These are phyloP conservation scores for Brachionus asplanchnoidis DNA, from an alignment of 1,140 invertebrate genomes.

Conservation along the genomic window DNA sequence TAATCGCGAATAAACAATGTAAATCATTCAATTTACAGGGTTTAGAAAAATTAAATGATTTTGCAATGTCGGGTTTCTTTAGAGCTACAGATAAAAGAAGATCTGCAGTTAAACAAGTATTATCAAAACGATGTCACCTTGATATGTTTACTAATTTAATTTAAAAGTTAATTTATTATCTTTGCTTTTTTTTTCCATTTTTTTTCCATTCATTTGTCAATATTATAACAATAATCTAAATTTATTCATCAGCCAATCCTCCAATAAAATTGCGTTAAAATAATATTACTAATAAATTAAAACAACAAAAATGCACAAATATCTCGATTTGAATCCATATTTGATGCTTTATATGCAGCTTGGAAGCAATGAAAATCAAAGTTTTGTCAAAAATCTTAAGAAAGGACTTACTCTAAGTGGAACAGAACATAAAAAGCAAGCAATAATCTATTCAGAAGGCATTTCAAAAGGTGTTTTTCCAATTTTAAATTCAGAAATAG, in stretches of 20 bases:
- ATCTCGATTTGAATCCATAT: background rate
- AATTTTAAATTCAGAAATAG: background rate
- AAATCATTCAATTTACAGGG: too few species aligned
- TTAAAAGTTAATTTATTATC: background rate
- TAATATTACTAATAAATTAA: background rate
- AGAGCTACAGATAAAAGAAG: background rate
- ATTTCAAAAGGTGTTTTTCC: background rate
- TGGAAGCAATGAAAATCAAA: background rate
- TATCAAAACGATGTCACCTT: background rate
- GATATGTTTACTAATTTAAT: background rate
- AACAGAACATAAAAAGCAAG: background rate
- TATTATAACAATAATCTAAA: too few species aligned
- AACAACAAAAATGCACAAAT: background rate
- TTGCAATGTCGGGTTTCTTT: background rate
- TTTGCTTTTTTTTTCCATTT: background rate
- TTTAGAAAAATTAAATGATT: too few species aligned
- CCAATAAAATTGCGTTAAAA: background rate
- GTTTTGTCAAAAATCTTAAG: background rate
- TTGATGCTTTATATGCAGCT: conserved; percentile 13
- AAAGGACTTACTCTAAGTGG: background rate
- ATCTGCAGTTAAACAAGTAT: background rate
- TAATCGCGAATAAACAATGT: too few species aligned
- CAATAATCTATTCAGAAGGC: conserved; percentile 9
- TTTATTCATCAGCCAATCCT: background rate
- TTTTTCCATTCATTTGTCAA: background rate